Percentiles rank a stretch among this genome's conserved stretches.
These are phyloP conservation scores for Uropsilus gracilis DNA, from an alignment of 2,113 vertebrate species.

Conservation along the genomic window DNA sequence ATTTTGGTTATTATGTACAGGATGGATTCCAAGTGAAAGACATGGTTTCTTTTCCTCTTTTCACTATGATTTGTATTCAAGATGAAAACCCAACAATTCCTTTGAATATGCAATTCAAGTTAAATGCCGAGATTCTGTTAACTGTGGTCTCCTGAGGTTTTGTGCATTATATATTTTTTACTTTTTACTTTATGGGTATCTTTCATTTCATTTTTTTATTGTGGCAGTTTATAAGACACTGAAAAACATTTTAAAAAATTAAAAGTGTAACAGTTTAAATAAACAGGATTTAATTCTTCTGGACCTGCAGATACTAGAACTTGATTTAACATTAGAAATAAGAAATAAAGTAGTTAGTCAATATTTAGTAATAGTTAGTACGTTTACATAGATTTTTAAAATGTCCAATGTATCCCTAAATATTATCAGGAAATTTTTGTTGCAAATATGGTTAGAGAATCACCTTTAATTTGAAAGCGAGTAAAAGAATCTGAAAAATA, in stretches of 20 bases:
- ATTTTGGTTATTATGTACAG: background rate
- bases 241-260: background rate
- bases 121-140: background rate
- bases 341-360: background rate
- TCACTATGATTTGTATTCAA: slow-evolving; percentile 8
- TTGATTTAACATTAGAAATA: slow-evolving; percentile 12
- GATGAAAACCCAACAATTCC: background rate
- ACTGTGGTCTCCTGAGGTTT: background rate
- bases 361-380: background rate
- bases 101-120: background rate
- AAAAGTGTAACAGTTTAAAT: background rate
- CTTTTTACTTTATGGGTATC: background rate
- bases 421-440: background rate
- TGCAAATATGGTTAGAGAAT: background rate
- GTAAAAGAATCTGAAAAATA: background rate
- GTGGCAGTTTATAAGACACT: background rate
- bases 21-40: background rate
- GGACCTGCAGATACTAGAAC: background rate
- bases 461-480: background rate
- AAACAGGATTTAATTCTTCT: background rate
- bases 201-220: slow-evolving; percentile 7
- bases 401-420: background rate
- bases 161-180: background rate
- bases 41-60: background rate
- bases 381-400: background rate